Conservation (phyloP, 2,113 vertebrate genomes). For the Esox niger region DNA sequence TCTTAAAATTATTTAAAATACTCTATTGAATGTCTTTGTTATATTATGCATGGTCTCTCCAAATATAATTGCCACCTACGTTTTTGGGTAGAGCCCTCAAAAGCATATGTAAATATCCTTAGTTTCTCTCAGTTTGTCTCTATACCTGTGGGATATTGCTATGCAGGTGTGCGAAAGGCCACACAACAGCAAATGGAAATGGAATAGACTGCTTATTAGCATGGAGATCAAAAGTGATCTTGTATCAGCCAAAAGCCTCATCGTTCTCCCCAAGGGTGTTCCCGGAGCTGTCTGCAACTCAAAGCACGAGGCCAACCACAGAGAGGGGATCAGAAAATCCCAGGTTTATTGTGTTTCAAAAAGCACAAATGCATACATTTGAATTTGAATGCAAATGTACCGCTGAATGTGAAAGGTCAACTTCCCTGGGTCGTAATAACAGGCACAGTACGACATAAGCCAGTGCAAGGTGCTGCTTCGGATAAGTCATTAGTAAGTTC, state of each 20-base stretch:
- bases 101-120: constrained; percentile 52
- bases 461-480: not conserved
- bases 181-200: constrained; percentile 34
- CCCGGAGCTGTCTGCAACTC: constrained; percentile 17
- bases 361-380: not conserved
- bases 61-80: constrained; percentile 54
- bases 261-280: constrained; percentile 38
- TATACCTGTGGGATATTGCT: constrained; percentile 57
- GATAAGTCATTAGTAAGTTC: not conserved
- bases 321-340: constrained; percentile 10
- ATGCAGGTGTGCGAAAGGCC: constrained; percentile 43
- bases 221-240: constrained; percentile 38
- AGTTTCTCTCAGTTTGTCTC: constrained; percentile 18
- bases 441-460: not conserved
- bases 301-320: constrained; percentile 23
- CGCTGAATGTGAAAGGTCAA: no score
- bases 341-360: not conserved
- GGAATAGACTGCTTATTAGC: constrained; percentile 51
- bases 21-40: constrained; percentile 34
- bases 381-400: no score
- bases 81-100: constrained; percentile 23
- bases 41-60: constrained; percentile 28
- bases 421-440: not conserved
- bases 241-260: constrained; percentile 28
- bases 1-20: constrained; percentile 29